Conservation (phyloP, 2,113 vertebrate genomes). For the Gadus chalcogrammus region DNA sequence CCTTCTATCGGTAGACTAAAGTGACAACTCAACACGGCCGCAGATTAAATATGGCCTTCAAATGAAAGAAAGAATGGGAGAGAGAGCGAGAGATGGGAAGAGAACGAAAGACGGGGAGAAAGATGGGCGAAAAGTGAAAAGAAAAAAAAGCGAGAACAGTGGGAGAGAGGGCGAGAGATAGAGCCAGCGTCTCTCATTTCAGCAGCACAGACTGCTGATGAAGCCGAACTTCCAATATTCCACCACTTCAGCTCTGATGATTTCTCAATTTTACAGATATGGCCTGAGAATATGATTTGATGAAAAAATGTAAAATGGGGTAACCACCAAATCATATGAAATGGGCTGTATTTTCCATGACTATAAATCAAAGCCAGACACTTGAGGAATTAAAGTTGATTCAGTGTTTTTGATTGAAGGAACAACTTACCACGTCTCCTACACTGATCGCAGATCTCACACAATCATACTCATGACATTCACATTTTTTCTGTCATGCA, state of each 20-base stretch:
- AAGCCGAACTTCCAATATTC: conserved; percentile 73
- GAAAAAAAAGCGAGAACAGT: conserved; percentile 17
- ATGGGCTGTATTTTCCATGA: conserved; percentile 57
- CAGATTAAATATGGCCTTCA: too few species aligned
- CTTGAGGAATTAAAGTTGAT: conserved; percentile 55
- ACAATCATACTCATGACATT: conserved; percentile 20
- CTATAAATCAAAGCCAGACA: conserved; percentile 67
- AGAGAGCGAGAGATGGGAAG: conserved; percentile 43
- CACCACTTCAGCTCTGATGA: conserved; percentile 64
- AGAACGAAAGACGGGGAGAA: conserved; percentile 44
- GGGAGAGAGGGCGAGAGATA: background rate
- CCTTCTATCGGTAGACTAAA: conserved; percentile 1
- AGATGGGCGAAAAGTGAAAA: conserved; percentile 34
- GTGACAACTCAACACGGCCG: too few species aligned
- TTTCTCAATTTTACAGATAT: conserved; percentile 76
- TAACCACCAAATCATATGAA: conserved; percentile 66
- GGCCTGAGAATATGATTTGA: conserved; percentile 66
- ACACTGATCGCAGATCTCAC: conserved; percentile 21
- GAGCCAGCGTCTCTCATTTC: conserved; percentile 59
- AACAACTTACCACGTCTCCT: conserved; percentile 17
- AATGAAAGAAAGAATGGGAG: conserved; percentile 46
- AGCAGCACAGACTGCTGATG: conserved; percentile 73
- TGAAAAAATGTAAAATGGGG: conserved; percentile 71
- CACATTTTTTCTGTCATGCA: conserved; percentile 25
- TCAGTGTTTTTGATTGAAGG: conserved; percentile 53